Evolutionary conservation across 2,888 invertebrate genomes (phyloP).

Genomic region (Dendrolimus houi): DNA sequence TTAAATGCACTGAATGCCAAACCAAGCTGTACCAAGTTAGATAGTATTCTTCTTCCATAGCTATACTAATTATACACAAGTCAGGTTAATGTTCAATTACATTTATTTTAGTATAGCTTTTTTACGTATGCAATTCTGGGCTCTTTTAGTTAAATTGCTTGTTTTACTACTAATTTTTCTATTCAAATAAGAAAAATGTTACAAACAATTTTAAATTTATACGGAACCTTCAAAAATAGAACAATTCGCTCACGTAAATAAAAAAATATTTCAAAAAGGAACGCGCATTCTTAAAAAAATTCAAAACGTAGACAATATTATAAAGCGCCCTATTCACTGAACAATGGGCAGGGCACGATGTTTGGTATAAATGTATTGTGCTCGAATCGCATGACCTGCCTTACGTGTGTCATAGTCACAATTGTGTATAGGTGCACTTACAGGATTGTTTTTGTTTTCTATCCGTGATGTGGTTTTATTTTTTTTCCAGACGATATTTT

Average conservation of each 20-base stretch:
- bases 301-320: conserved; percentile 55
- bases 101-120: too few relatives aligned
- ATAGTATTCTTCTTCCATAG: too few relatives aligned
- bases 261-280: conserved; percentile 25
- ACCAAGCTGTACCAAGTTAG: too few relatives aligned
- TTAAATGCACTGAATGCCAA: too few relatives aligned
- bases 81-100: too few relatives aligned
- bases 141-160: too few relatives aligned
- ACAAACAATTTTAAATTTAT: too few relatives aligned
- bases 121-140: too few relatives aligned
- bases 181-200: too few relatives aligned
- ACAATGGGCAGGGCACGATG: conserved; percentile 46
- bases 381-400: not conserved
- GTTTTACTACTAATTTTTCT: too few relatives aligned
- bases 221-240: too few relatives aligned
- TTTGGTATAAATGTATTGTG: not conserved
- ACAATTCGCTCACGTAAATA: not conserved
- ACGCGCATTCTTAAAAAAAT: conserved; percentile 66
- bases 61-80: too few relatives aligned
- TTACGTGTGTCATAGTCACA: not conserved
- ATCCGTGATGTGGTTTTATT: conserved; percentile 2
- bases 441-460: conserved; percentile 64
- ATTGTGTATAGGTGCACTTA: conserved; percentile 41
- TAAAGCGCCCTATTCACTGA: conserved; percentile 63
- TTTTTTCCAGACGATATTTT: not conserved